Percentiles rank a stretch among this genome's conserved stretches.
Conservation (phyloP, 2,113 vertebrate genomes). For the Hyla sarda region DNA sequence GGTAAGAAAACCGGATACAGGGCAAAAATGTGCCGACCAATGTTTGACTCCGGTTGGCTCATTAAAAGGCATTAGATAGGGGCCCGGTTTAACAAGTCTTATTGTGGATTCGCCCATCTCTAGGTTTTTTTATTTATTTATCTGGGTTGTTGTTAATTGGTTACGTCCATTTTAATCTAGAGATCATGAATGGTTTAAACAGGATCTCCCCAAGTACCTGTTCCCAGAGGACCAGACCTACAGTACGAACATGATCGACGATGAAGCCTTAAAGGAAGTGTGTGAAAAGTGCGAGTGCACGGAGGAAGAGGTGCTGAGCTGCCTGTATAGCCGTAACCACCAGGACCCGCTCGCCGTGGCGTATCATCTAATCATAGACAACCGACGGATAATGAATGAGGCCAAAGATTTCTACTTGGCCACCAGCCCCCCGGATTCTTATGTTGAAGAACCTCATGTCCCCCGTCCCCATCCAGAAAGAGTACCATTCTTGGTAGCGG, state of each 20-base stretch:
- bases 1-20: no score
- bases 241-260: conserved; percentile 96
- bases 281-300: conserved; percentile 97
- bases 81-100: no score
- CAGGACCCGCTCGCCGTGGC: conserved; percentile 95
- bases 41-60: no score
- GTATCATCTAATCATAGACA: conserved; percentile 98
- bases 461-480: conserved; percentile 92
- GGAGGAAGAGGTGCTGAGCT: conserved; percentile 94
- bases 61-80: no score
- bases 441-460: conserved; percentile 89
- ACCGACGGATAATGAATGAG: conserved; percentile 97
- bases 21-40: no score
- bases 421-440: conserved; percentile 93
- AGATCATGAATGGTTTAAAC: conserved; percentile 98
- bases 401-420: conserved; percentile 99
- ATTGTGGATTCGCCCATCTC: no score
- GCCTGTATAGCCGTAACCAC: conserved; percentile 92
- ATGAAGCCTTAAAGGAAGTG: conserved; percentile 97
- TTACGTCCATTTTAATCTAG: conserved; percentile 66
- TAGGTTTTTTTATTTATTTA: no score
- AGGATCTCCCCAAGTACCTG: conserved; percentile 94
- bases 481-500: conserved; percentile 90
- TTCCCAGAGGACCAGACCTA: conserved; percentile 97
- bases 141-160: not conserved